Evolutionary conservation across 2,888 invertebrate genomes (phyloP).

Genomic region (Xanthorhoe designata): DNA sequence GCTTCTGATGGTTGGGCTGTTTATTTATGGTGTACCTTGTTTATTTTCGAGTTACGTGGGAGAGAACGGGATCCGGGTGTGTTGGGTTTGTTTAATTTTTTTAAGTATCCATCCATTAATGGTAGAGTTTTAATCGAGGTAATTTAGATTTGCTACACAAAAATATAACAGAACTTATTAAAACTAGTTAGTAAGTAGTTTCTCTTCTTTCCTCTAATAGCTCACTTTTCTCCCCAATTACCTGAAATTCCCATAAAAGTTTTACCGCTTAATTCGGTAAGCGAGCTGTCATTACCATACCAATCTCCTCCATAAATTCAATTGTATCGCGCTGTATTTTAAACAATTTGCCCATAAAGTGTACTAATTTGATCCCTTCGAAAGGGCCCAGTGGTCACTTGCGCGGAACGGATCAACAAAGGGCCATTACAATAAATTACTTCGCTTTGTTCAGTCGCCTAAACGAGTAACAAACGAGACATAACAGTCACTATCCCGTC

Average conservation of each 20-base stretch:
- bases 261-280: slow-evolving; percentile 14
- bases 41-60: slow-evolving; percentile 27
- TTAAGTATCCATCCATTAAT: background rate
- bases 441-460: slow-evolving; percentile 40
- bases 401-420: slow-evolving; percentile 53
- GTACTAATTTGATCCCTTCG: slow-evolving; percentile 55
- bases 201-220: background rate
- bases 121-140: background rate
- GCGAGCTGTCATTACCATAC: slow-evolving; percentile 20
- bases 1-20: slow-evolving; percentile 21
- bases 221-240: slow-evolving; percentile 3
- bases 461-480: slow-evolving; percentile 20
- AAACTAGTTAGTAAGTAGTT: background rate
- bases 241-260: background rate
- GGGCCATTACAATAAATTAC: slow-evolving; percentile 58
- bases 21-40: slow-evolving; percentile 22
- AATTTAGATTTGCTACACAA: background rate
- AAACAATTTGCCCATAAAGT: slow-evolving; percentile 48
- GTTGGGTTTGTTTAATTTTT: background rate
- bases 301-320: slow-evolving; percentile 33
- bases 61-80: slow-evolving; percentile 14
- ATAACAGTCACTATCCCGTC: slow-evolving; percentile 14
- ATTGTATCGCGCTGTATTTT: slow-evolving; percentile 37
- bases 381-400: slow-evolving; percentile 47
- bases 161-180: background rate